Conservation (phyloP, 2,113 vertebrate species). For the Xyrauchen texanus region DNA sequence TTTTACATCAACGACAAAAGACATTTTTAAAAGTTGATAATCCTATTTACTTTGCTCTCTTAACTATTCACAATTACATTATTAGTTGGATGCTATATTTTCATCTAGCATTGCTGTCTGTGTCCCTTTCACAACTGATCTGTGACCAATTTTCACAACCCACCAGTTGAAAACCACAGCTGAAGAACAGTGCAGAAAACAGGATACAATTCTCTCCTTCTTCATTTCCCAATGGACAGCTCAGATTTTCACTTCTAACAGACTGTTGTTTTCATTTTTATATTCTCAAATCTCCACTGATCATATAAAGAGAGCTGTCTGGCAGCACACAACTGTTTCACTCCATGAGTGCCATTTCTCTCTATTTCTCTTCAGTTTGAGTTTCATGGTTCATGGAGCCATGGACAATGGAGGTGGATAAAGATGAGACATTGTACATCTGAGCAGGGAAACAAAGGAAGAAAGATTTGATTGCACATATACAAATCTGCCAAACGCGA, state of each 20-base stretch:
- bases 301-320: neutral
- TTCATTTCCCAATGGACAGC: neutral
- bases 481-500: neutral
- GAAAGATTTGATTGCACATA: conserved; percentile 8
- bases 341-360: neutral
- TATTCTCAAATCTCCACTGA: neutral
- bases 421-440: neutral
- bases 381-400: neutral
- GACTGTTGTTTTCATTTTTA: neutral
- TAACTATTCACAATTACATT: no score
- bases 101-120: no score
- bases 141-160: no score
- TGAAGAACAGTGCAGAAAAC: no score
- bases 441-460: neutral
- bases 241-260: neutral
- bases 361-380: neutral
- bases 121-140: no score
- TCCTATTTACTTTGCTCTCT: no score
- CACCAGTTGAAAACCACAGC: no score
- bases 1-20: no score
- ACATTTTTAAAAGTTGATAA: no score
- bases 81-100: no score
- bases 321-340: neutral
- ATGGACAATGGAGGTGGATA: neutral
- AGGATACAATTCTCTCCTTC: neutral